These are phyloP conservation scores for Speoplatyrhinus poulsoni DNA, from an alignment of 2,113 vertebrate species.

Conservation along the genomic window DNA sequence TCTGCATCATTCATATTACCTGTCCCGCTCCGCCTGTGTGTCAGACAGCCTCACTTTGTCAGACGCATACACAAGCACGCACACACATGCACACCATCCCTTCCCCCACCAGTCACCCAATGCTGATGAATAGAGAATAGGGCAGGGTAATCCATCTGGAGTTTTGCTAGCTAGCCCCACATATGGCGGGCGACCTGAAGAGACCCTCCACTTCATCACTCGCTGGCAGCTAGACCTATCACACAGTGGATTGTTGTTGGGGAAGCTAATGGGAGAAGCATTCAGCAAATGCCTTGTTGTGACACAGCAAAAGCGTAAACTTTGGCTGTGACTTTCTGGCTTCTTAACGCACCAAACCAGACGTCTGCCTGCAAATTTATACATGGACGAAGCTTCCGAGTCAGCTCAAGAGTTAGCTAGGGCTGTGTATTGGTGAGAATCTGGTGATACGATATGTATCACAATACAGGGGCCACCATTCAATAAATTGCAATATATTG, in stretches of 20 bases:
- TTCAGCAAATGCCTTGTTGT: conserved; percentile 13
- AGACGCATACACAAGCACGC: not conserved
- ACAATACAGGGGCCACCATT: too few relatives aligned
- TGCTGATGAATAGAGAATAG: not conserved
- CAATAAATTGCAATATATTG: too few relatives aligned
- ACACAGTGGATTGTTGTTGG: not conserved
- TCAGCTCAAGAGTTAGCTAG: too few relatives aligned
- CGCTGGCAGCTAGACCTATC: not conserved
- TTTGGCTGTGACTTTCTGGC: not conserved
- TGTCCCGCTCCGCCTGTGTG: not conserved
- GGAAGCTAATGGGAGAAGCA: not conserved
- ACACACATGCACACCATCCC: conserved; percentile 25
- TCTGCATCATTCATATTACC: not conserved
- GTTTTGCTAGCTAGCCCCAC: conserved; percentile 10
- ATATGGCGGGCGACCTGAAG: not conserved
- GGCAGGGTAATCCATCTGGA: not conserved
- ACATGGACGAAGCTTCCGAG: too few relatives aligned
- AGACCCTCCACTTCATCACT: conserved; percentile 10
- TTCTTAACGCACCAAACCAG: not conserved
- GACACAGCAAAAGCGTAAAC: conserved; percentile 23
- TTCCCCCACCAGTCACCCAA: conserved; percentile 7
- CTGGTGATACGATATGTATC: too few relatives aligned
- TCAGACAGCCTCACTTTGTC: not conserved
- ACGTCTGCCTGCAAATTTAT: too few relatives aligned
- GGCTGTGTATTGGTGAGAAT: too few relatives aligned